These are phyloP conservation scores for Andrena praecox DNA, from an alignment of 2,888 invertebrate genomes.

Conservation along the genomic window DNA sequence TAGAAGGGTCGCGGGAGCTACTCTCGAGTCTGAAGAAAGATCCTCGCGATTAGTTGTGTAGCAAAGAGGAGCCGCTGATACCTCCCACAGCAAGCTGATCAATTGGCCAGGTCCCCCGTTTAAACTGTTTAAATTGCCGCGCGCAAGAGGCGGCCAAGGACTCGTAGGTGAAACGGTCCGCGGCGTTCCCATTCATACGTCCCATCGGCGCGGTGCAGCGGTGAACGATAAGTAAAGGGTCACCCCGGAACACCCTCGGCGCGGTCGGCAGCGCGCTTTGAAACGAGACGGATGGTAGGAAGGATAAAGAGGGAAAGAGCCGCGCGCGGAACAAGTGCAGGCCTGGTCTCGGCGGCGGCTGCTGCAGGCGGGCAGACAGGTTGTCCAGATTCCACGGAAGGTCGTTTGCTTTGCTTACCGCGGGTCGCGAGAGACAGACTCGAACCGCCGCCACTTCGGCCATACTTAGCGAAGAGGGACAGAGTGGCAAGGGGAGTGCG, in stretches of 20 bases:
- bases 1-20: no score
- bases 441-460: conserved; percentile 73
- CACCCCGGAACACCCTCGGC: conserved; percentile 68
- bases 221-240: conserved; percentile 73
- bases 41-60: no score
- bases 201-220: conserved; percentile 42
- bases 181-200: conserved; percentile 45
- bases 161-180: conserved; percentile 42
- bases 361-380: conserved; percentile 83
- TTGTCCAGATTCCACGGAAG: conserved; percentile 85
- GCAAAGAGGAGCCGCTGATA: background rate
- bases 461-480: conserved; percentile 61
- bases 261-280: conserved; percentile 57
- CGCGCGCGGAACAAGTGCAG: conserved; percentile 78
- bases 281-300: conserved; percentile 63
- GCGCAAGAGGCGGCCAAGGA: background rate
- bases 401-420: conserved; percentile 85
- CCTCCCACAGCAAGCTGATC: background rate
- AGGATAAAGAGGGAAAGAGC: conserved; percentile 49
- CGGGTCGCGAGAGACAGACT: conserved; percentile 80
- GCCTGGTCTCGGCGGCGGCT: conserved; percentile 76
- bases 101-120: background rate
- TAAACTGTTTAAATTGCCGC: background rate
- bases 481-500: conserved; percentile 33
- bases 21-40: no score